Percentiles rank a stretch among this genome's conserved stretches.
Conservation (phyloP, 2,888 invertebrate genomes). For the Lasioglossum calceatum region DNA sequence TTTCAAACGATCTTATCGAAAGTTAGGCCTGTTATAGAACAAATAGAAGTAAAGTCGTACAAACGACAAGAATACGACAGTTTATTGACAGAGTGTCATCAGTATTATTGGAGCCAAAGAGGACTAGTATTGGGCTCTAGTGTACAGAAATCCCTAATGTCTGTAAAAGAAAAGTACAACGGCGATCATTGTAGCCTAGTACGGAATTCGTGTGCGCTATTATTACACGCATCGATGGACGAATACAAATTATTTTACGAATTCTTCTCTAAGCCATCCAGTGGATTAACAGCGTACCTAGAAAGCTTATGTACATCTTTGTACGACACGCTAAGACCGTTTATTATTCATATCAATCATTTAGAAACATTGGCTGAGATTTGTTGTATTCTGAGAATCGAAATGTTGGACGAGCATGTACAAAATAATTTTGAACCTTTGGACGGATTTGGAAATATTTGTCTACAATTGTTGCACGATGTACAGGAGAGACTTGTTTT, state of each 20-base stretch:
- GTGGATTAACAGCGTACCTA: slow-evolving; percentile 90
- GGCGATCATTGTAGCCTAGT: slow-evolving; percentile 93
- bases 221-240: slow-evolving; percentile 97
- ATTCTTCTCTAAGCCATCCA: slow-evolving; percentile 91
- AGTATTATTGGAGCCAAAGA: slow-evolving; percentile 92
- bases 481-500: slow-evolving; percentile 98
- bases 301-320: slow-evolving; percentile 94
- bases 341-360: slow-evolving; percentile 98
- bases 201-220: slow-evolving; percentile 94
- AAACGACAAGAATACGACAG: slow-evolving; percentile 91
- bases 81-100: slow-evolving; percentile 92
- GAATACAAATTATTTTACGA: slow-evolving; percentile 96
- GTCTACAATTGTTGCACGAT: slow-evolving; percentile 95
- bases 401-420: slow-evolving; percentile 96
- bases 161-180: slow-evolving; percentile 85
- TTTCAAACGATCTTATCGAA: slow-evolving; percentile 97
- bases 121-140: slow-evolving; percentile 86
- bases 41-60: slow-evolving; percentile 92
- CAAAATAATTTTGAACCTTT: slow-evolving; percentile 91
- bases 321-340: slow-evolving; percentile 96
- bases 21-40: slow-evolving; percentile 91
- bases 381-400: slow-evolving; percentile 95
- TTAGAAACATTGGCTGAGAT: slow-evolving; percentile 98
- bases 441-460: slow-evolving; percentile 91
- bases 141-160: slow-evolving; percentile 83